phyloP scores from a whole-genome alignment of 2,797 vertebrate genomes.

The Australoheros facetus region DNA sequence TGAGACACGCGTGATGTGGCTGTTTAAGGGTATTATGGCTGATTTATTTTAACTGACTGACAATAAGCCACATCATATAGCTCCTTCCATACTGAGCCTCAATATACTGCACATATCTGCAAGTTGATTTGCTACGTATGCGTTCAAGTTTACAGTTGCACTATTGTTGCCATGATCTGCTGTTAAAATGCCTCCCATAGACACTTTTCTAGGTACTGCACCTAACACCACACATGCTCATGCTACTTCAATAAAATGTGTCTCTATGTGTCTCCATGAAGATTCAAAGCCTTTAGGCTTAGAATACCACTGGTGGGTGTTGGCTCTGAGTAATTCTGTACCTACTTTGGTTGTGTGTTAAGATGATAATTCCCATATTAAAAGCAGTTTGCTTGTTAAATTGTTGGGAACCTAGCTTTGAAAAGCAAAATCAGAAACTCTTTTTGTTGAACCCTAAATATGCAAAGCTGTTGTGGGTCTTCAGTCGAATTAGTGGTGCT shows the following conservation, averaged over 20 bases:
- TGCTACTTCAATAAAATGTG: conserved; percentile 3
- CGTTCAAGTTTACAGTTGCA: background rate
- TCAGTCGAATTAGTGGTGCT: conserved; percentile 31
- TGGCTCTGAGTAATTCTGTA: conserved; percentile 8
- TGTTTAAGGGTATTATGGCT: background rate
- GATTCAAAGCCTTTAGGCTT: conserved; percentile 34
- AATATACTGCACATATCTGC: background rate
- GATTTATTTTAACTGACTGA: background rate
- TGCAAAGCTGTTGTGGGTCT: conserved; percentile 19
- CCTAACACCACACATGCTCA: background rate
- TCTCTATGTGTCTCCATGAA: background rate
- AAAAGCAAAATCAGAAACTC: conserved; percentile 11
- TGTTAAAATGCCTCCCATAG: background rate
- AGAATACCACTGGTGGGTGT: conserved; percentile 31
- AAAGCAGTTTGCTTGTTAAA: conserved; percentile 30
- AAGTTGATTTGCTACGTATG: background rate
- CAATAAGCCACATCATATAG: background rate
- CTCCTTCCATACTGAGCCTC: background rate
- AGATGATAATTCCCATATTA: conserved; percentile 25
- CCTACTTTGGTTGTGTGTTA: background rate
- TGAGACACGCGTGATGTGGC: background rate
- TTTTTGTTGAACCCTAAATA: conserved; percentile 28
- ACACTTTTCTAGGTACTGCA: background rate
- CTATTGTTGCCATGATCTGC: background rate
- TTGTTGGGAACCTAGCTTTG: conserved; percentile 8